Percentiles rank a stretch among this genome's conserved stretches.
Evolutionary conservation across 23 tunicate genomes (phyloP).

Genomic region (Trididemnum miniatum): DNA sequence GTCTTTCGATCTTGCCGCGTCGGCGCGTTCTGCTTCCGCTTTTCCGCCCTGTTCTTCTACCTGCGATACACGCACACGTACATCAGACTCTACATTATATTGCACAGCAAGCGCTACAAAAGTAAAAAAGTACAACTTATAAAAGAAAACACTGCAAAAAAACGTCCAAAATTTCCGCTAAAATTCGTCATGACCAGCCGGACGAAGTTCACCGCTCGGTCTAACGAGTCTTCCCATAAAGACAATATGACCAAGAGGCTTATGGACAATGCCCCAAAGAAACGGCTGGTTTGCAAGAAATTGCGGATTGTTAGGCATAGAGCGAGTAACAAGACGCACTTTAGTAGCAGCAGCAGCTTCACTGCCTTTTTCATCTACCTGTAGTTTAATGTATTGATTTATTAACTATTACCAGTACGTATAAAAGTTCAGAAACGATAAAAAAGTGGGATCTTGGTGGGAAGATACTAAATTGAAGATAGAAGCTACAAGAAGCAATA

Average conservation of each 20-base stretch:
- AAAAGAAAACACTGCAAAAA: neutral
- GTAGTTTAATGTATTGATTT: too few relatives aligned
- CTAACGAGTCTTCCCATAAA: constrained; percentile 61
- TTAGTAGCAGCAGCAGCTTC: constrained; percentile 85
- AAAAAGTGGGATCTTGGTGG: too few relatives aligned
- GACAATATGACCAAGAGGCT: constrained; percentile 45
- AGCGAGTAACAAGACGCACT: constrained; percentile 59
- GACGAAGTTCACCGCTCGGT: constrained; percentile 49
- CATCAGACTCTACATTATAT: neutral
- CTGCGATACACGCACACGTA: constrained; percentile 12
- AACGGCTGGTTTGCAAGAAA: constrained; percentile 82
- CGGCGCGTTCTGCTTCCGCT: constrained; percentile 75
- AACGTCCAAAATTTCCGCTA: neutral
- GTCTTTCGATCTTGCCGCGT: constrained; percentile 53
- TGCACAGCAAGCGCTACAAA: neutral
- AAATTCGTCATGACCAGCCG: constrained; percentile 46
- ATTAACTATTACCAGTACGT: too few relatives aligned
- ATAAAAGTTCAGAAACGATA: too few relatives aligned
- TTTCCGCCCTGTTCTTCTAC: constrained; percentile 66
- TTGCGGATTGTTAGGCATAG: constrained; percentile 26
- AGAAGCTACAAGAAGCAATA: too few relatives aligned
- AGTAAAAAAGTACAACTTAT: neutral
- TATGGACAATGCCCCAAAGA: constrained; percentile 65
- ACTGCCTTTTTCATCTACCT: constrained; percentile 90
- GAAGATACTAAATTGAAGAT: too few relatives aligned